Base-by-base conservation (phyloP, 2,113 vertebrate genomes). In the Myiopsitta monachus region DNA sequence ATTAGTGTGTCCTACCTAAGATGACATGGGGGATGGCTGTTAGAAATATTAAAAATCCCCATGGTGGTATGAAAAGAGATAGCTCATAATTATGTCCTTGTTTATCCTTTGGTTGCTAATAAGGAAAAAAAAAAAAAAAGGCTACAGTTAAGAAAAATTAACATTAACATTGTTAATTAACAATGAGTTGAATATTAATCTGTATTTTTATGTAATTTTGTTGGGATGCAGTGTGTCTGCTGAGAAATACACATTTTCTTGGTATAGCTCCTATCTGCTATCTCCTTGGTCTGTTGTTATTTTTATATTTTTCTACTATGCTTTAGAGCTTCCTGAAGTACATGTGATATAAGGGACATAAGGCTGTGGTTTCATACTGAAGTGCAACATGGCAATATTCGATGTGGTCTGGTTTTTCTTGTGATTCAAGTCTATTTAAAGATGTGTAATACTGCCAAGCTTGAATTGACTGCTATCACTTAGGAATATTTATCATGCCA, bases 81-180 rank as follows among this genome's bases (percentile, higher is more conserved):
- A 49, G 43, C 38, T 67, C 43, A 36, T 28, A 51, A 36, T 28
- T 39, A 63, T 19, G n/a, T 41, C 46, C 15, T 62, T 49, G 4
- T 52, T 94, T 81, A 62, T 4, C 6, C 26, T 79, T 87, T 51
- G 9, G 9, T 41, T 86, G 38, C 46, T 39, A 30, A 38, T 5
- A 9, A 22, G 7, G 18, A 18, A 16, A 10, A 0, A 0, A 16
- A 10, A 0, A 0, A 0, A 0, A 59, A 74, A 41, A 41, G 7
- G 2, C 68, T 77, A 7, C 2, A 5, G 11, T 30, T 81, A 61
- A 63, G 26, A 63, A 18, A 79, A 24, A n/a, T n/a, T n/a, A n/a
- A n/a, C n/a, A n/a, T n/a, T n/a, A n/a, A n/a, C n/a, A n/a, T n/a
- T n/a, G n/a, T n/a, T 75, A 30, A 39, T 70, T 81, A 81, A 33